A percentile compares a stretch with the other conserved stretches of the same genome.
phyloP scores from a whole-genome alignment of 2,888 invertebrate genomes.

The Automeris io region DNA sequence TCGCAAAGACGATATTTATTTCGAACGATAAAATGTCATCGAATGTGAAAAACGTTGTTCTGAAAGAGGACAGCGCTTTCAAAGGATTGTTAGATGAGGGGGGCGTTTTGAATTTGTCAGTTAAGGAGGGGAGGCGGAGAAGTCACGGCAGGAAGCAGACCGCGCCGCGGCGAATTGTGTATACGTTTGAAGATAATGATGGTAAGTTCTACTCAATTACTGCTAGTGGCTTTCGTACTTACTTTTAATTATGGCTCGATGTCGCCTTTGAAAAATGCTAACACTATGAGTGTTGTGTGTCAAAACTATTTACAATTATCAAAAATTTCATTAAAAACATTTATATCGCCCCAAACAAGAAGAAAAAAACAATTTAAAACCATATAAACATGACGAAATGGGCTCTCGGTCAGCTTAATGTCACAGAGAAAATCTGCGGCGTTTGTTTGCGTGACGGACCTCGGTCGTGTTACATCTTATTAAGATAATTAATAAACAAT shows the following conservation, averaged over 20 bases:
- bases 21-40: conserved; percentile 33
- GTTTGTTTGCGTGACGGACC: too few species aligned
- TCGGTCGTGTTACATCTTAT: too few species aligned
- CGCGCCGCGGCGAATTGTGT: conserved; percentile 58
- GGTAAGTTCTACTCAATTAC: conserved; percentile 33
- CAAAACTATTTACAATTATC: too few species aligned
- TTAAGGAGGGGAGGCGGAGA: conserved; percentile 52
- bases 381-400: too few species aligned
- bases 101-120: conserved; percentile 56
- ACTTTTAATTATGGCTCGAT: not conserved
- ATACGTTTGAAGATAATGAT: conserved; percentile 37
- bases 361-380: too few species aligned
- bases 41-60: conserved; percentile 30
- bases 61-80: conserved; percentile 17
- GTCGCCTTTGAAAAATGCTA: not conserved
- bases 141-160: conserved; percentile 63
- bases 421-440: too few species aligned
- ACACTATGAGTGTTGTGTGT: too few species aligned
- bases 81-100: conserved; percentile 14
- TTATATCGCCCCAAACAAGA: too few species aligned
- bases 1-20: conserved; percentile 62
- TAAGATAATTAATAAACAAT: too few species aligned
- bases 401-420: too few species aligned
- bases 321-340: too few species aligned
- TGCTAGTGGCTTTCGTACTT: not conserved